A percentile compares a stretch with the other conserved stretches of the same genome.
Evolutionary conservation across 2,113 vertebrate genomes (phyloP).

Genomic region (Labrus mixtus): DNA sequence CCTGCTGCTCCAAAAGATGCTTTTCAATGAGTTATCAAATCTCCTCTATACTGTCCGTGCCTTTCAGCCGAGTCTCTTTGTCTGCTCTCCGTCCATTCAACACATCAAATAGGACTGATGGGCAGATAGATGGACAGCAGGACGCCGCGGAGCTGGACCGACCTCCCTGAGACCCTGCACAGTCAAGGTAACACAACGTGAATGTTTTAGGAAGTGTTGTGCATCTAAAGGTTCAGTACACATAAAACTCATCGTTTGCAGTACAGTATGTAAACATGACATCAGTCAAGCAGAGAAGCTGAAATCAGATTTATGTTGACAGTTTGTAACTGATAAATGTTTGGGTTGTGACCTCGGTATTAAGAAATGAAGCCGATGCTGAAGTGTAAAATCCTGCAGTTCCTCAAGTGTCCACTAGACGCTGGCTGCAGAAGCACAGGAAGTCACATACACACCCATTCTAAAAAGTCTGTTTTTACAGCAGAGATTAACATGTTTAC

Average conservation of each 20-base stretch:
- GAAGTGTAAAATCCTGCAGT: no score
- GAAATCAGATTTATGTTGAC: no score
- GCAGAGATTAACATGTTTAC: no score
- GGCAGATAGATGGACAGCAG: constrained; percentile 78
- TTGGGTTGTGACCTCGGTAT: no score
- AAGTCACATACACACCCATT: no score
- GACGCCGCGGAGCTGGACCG: constrained; percentile 61
- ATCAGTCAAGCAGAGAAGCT: no score
- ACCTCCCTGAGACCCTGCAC: constrained; percentile 61
- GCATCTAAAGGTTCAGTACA: not conserved
- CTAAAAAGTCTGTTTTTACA: no score
- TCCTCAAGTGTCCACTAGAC: no score
- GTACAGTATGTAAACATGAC: not conserved
- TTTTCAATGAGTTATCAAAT: constrained; percentile 84
- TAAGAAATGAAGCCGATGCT: no score
- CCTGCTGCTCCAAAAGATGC: constrained; percentile 83
- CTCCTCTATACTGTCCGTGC: constrained; percentile 82
- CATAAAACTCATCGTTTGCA: not conserved
- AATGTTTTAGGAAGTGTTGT: constrained; percentile 24
- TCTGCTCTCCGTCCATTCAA: constrained; percentile 74
- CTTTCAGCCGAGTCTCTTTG: constrained; percentile 79
- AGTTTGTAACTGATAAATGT: no score
- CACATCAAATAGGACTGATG: constrained; percentile 77
- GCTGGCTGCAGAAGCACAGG: no score
- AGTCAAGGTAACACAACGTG: constrained; percentile 49